These are phyloP conservation scores for Lytechinus pictus DNA, from an alignment of 35 echinoderm and acorn worm genomes.

Conservation along the genomic window DNA sequence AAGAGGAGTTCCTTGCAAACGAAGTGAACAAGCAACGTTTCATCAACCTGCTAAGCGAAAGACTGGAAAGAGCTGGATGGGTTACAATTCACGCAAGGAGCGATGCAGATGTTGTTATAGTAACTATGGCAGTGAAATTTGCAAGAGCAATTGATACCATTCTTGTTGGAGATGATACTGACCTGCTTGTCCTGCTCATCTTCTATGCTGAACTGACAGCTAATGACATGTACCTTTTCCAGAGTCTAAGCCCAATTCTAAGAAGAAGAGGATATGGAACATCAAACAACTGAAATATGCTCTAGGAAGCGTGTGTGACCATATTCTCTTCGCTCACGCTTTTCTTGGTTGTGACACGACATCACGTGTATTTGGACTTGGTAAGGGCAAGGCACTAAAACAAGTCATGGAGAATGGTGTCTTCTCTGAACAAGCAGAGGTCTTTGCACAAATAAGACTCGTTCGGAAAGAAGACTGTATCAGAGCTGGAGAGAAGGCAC, in stretches of 20 bases:
- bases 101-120: constrained; percentile 56
- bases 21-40: constrained; percentile 67
- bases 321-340: constrained; percentile 62
- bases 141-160: neutral
- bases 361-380: constrained; percentile 37
- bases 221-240: neutral
- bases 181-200: constrained; percentile 42
- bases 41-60: constrained; percentile 47
- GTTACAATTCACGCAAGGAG: neutral
- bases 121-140: constrained; percentile 27
- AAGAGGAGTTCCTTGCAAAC: constrained; percentile 78
- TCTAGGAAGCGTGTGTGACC: constrained; percentile 14
- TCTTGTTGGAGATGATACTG: constrained; percentile 51
- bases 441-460: too few relatives aligned
- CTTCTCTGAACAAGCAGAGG: too few relatives aligned
- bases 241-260: too few relatives aligned
- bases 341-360: constrained; percentile 62
- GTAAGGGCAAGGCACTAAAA: constrained; percentile 29
- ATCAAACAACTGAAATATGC: neutral
- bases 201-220: neutral
- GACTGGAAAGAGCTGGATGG: neutral
- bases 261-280: neutral
- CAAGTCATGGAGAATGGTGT: neutral
- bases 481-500: too few relatives aligned
- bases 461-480: too few relatives aligned